These are phyloP conservation scores for Parasteatoda lunata DNA, from an alignment of 2,888 invertebrate genomes.

Conservation along the genomic window DNA sequence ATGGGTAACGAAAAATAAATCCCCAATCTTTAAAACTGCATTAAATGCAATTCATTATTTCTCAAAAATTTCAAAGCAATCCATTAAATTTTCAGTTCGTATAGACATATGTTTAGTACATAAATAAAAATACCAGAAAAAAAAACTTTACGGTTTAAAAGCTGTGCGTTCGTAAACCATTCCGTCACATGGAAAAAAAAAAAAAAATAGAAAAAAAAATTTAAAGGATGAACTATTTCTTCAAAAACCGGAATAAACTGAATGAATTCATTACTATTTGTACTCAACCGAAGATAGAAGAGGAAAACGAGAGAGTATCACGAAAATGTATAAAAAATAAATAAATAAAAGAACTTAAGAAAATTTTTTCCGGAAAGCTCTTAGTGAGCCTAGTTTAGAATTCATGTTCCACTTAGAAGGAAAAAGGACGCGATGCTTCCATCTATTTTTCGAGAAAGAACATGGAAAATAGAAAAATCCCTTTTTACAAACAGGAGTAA, in stretches of 20 bases:
- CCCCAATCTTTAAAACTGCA: too few species aligned
- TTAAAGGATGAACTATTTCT: background rate
- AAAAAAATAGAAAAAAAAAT: background rate
- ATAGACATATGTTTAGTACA: too few species aligned
- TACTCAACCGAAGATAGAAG: background rate
- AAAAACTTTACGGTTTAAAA: too few species aligned
- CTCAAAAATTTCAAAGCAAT: too few species aligned
- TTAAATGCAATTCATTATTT: too few species aligned
- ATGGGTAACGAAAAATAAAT: too few species aligned
- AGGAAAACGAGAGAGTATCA: background rate
- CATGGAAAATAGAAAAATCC: background rate
- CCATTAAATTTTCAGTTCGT: too few species aligned
- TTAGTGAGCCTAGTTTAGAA: background rate
- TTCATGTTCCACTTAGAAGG: background rate
- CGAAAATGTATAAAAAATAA: background rate
- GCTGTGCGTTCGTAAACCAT: background rate
- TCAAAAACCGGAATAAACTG: background rate
- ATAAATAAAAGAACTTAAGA: background rate
- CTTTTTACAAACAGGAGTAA: background rate
- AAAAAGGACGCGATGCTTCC: background rate
- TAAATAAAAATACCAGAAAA: too few species aligned
- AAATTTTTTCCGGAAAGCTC: background rate
- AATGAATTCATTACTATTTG: background rate
- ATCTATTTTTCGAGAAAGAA: background rate
- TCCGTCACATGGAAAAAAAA: background rate